Conservation (phyloP, 2,113 vertebrate genomes). For the Rhinoptilus africanus region DNA sequence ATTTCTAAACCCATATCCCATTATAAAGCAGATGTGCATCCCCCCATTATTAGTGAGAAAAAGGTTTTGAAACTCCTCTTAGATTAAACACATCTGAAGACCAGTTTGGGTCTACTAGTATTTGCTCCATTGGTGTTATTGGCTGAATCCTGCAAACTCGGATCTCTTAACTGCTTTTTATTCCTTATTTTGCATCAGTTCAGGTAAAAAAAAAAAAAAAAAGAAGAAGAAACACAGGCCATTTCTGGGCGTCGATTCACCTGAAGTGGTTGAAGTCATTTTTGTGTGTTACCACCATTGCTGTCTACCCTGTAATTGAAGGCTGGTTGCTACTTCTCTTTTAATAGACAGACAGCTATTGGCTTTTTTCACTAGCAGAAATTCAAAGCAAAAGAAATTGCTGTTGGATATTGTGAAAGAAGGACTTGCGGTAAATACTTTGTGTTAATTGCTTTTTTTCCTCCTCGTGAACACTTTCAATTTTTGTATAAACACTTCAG, state of each 20-base stretch:
- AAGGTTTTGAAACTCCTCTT: background rate
- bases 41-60: background rate
- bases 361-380: background rate
- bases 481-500: background rate
- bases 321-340: background rate
- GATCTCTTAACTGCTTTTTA: background rate
- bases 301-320: background rate
- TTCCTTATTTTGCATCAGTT: background rate
- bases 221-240: background rate
- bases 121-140: rapidly evolving
- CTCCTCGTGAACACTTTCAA: background rate
- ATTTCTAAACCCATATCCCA: background rate
- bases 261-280: background rate
- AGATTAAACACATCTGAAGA: background rate
- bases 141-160: background rate
- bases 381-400: background rate
- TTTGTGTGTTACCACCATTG: background rate
- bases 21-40: background rate
- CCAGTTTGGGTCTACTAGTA: background rate
- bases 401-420: background rate
- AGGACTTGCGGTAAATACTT: background rate
- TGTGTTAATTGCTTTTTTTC: background rate
- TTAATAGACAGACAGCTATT: background rate
- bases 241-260: background rate
- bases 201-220: background rate